Evolutionary conservation across 2,888 invertebrate genomes (phyloP).

Genomic region (Dinocampus coccinellae): DNA sequence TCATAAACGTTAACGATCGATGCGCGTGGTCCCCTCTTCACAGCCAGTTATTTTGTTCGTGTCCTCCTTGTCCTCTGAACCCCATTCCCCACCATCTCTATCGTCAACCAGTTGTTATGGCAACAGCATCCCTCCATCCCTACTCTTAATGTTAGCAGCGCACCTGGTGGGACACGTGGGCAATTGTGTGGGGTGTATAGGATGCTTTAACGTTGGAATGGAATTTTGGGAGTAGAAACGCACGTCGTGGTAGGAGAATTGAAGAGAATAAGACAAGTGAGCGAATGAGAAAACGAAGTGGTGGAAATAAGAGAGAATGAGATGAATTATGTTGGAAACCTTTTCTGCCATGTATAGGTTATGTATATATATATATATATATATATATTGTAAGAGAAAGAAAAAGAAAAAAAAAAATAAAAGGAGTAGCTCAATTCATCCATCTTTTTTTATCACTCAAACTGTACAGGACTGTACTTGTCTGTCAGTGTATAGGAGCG

Average conservation of each 20-base stretch:
- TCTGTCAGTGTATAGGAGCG: slow-evolving; percentile 5
- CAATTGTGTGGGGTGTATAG: slow-evolving; percentile 2
- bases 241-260: background rate
- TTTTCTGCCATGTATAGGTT: slow-evolving; percentile 25
- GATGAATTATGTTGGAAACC: slow-evolving; percentile 27
- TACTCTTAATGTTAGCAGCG: slow-evolving; percentile 36
- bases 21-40: slow-evolving; percentile 7
- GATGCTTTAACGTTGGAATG: slow-evolving; percentile 30
- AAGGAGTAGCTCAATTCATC: background rate
- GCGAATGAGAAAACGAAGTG: background rate
- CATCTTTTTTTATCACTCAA: background rate
- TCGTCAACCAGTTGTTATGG: slow-evolving; percentile 56
- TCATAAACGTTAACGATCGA: slow-evolving; percentile 32
- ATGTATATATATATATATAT: background rate
- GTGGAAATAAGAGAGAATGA: background rate
- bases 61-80: background rate
- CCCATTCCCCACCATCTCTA: slow-evolving; percentile 48
- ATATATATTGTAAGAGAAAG: no score
- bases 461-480: background rate
- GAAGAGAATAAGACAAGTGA: no score
- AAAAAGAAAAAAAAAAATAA: no score
- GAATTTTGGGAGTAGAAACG: slow-evolving; percentile 24
- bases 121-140: slow-evolving; percentile 64
- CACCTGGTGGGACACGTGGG: slow-evolving; percentile 52
- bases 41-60: slow-evolving; percentile 18